These are phyloP conservation scores for Henricia sp. DNA, from an alignment of 53 echinoderm and acorn worm species.

Conservation along the genomic window DNA sequence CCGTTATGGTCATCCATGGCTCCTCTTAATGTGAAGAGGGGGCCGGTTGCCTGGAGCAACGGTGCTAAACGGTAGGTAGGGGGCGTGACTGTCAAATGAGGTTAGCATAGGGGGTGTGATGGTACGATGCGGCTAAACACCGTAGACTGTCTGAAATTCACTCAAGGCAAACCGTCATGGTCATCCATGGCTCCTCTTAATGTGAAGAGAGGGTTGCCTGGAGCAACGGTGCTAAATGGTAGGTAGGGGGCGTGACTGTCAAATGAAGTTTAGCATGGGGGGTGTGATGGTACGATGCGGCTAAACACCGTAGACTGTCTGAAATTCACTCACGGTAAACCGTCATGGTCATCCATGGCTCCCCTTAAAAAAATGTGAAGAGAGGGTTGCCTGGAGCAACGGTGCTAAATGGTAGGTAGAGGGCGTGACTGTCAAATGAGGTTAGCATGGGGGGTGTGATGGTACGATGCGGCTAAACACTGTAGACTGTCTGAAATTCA, in stretches of 20 bases:
- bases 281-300: constrained; percentile 79
- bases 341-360: constrained; percentile 56
- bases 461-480: background rate
- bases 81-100: background rate
- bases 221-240: too few relatives aligned
- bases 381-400: constrained; percentile 72
- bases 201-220: too few relatives aligned
- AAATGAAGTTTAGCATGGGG: constrained; percentile 43
- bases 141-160: background rate
- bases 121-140: background rate
- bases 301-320: constrained; percentile 77
- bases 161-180: background rate
- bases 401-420: constrained; percentile 54
- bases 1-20: constrained; percentile 58
- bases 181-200: background rate
- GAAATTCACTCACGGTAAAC: constrained; percentile 49
- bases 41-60: constrained; percentile 68
- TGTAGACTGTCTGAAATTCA: background rate
- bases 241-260: too few relatives aligned
- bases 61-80: constrained; percentile 53
- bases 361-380: constrained; percentile 66
- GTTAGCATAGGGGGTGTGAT: background rate
- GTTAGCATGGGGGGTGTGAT: background rate
- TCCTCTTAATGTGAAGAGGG: constrained; percentile 69
- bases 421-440: background rate